These are phyloP conservation scores for Parochlus steinenii DNA, from an alignment of 2,888 invertebrate genomes.

Conservation along the genomic window DNA sequence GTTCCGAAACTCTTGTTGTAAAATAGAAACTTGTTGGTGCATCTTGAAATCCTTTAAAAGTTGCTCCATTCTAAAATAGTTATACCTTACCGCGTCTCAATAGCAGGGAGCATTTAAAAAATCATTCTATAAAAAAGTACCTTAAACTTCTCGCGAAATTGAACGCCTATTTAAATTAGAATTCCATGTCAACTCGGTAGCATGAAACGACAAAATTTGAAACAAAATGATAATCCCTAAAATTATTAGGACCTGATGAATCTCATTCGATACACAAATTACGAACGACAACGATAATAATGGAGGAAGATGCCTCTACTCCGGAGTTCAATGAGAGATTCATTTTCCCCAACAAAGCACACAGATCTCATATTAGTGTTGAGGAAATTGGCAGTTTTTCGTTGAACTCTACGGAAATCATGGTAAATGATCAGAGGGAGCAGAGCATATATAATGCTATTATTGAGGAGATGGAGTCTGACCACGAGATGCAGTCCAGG, in stretches of 20 bases:
- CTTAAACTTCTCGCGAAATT: slow-evolving; percentile 2
- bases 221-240: no score
- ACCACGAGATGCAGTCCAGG: slow-evolving; percentile 18
- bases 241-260: slow-evolving; percentile 42
- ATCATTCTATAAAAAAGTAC: slow-evolving; percentile 12
- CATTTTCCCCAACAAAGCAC: slow-evolving; percentile 36
- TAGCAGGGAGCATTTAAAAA: no score
- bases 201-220: no score
- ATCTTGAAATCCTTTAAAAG: no score
- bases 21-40: no score
- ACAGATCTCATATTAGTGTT: slow-evolving; percentile 38
- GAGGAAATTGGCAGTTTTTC: slow-evolving; percentile 35
- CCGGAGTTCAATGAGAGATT: slow-evolving; percentile 21
- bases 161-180: slow-evolving; percentile 6
- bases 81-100: no score
- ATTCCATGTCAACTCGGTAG: no score
- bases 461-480: slow-evolving; percentile 36
- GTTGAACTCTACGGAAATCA: slow-evolving; percentile 11
- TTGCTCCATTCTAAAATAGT: no score
- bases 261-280: slow-evolving; percentile 48
- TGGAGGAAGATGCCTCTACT: slow-evolving; percentile 30
- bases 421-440: background rate
- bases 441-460: slow-evolving; percentile 34
- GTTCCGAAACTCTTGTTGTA: no score
- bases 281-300: slow-evolving; percentile 40